Evolutionary conservation across 1,140 invertebrate species (phyloP), one percentile per base, ranked within the genome.

Genomic region (Antheraea pernyi): DNA sequence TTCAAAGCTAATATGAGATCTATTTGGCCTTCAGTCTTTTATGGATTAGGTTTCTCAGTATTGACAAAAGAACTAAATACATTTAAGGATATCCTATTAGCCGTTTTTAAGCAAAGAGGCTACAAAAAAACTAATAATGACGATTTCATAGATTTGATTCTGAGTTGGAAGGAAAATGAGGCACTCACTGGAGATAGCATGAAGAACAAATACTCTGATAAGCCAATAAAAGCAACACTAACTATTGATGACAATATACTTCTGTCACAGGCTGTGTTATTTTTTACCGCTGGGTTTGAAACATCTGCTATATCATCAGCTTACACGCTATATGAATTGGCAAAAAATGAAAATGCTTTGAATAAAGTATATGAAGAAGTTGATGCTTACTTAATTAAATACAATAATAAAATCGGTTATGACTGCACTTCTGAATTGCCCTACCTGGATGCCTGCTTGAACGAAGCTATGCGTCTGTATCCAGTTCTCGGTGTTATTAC

Each of bases 261-360:
- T 6, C 81, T 94, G 2, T 94, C 94, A 0, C 95, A 96, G 75
- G 93, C 94, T 0, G 86, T 95, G 0, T 53, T 95, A 9, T 96
- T 97, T 75, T 95, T 96, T 71, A 84, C 93, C 5, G 96, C 94
- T 67, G 93, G 93, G 8, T 94, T 91, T 69, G 93, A 94, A 72
- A 92, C 93, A 4, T 90, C 93, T 7, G 85, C 92, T 0, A 83
- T 87, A 3, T 89, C 91, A 0, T 85, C 92, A 78, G n/a, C 30
- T 16, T 93, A 93, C 78, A 83, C 91, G 13, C 59, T 93, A n/a
- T 95, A 93, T 76, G 91, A 93, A 73, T 42, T 94, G 61, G 89
- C 93, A 4, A 78, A 83, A 19, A 78, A 93, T 73, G 77, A 65
- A 37, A 93, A 94, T 3, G 74, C 93, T 39, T 95, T 96, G 76